Evolutionary conservation across 1,140 invertebrate genomes (phyloP).

Genomic region (Acromyrmex heyeri): DNA sequence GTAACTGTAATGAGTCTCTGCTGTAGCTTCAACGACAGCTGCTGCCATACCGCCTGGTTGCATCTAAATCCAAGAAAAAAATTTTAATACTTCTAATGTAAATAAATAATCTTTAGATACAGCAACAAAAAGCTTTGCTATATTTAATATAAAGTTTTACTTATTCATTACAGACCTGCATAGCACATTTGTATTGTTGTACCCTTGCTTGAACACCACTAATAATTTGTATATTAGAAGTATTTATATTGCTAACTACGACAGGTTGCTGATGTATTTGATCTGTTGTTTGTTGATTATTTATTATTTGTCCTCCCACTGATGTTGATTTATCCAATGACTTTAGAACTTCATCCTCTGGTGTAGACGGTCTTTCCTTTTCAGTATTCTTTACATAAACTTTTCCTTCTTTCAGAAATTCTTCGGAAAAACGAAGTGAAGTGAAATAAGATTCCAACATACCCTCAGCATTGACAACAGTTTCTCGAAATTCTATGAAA

Average conservation of each 20-base stretch:
- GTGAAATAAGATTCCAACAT: constrained; percentile 90
- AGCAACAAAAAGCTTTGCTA: not conserved
- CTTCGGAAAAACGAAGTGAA: constrained; percentile 88
- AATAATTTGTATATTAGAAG: constrained; percentile 87
- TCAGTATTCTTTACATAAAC: constrained; percentile 85
- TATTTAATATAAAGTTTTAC: not conserved
- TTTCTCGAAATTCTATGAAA: constrained; percentile 89
- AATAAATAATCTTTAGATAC: not conserved
- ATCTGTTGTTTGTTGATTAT: constrained; percentile 64
- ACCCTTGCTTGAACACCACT: constrained; percentile 85
- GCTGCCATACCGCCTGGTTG: constrained; percentile 84
- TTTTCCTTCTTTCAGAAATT: constrained; percentile 89
- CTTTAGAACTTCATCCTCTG: constrained; percentile 80
- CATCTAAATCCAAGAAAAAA: constrained; percentile 76
- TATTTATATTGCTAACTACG: constrained; percentile 87
- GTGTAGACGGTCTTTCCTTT: constrained; percentile 79
- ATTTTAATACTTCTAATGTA: not conserved
- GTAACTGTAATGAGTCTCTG: constrained; percentile 84
- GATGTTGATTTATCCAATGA: constrained; percentile 77
- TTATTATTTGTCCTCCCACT: constrained; percentile 71
- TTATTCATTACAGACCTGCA: constrained; percentile 83
- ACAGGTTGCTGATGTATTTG: constrained; percentile 84
- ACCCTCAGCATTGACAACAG: constrained; percentile 89
- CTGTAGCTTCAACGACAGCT: constrained; percentile 83
- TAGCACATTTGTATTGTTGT: constrained; percentile 87